phyloP scores from a whole-genome alignment of 2,113 vertebrate genomes.

The Myotis brandtii region DNA sequence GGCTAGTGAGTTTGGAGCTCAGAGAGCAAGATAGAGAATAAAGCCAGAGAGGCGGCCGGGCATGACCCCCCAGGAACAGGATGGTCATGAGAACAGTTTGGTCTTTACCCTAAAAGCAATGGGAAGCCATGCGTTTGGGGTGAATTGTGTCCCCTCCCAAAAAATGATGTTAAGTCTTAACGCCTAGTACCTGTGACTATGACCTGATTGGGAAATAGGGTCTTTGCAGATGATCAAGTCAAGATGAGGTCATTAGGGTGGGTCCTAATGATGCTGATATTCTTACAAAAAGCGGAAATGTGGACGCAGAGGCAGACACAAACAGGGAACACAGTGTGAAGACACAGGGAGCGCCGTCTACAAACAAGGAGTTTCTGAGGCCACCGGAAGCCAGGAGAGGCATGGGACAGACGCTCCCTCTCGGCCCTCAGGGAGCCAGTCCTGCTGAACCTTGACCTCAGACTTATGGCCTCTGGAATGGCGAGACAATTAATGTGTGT shows the following conservation, averaged over 20 bases:
- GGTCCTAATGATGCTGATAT: not conserved
- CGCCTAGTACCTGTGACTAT: not conserved
- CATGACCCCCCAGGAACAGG: not conserved
- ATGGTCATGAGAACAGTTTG: not conserved
- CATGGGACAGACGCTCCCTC: not conserved
- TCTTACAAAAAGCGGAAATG: not conserved
- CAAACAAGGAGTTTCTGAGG: accelerated
- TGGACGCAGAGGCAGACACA: not conserved
- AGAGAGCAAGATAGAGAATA: not conserved
- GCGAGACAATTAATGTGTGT: accelerated
- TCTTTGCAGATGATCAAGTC: not conserved
- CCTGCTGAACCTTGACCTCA: not conserved
- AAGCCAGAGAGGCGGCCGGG: not conserved
- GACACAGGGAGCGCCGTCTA: not conserved
- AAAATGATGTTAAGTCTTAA: not conserved
- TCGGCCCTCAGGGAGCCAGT: not conserved
- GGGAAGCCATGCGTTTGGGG: not conserved
- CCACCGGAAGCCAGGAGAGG: not conserved
- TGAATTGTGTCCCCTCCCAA: not conserved
- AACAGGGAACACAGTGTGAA: not conserved
- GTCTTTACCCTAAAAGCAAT: not conserved
- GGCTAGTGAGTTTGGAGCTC: not conserved
- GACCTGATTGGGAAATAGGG: not conserved
- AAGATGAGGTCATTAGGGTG: not conserved
- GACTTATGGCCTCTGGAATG: no score